A percentile compares a stretch with the other conserved stretches of the same genome.
Conservation (phyloP, 1,140 invertebrate genomes). For the Drosophila bocqueti region DNA sequence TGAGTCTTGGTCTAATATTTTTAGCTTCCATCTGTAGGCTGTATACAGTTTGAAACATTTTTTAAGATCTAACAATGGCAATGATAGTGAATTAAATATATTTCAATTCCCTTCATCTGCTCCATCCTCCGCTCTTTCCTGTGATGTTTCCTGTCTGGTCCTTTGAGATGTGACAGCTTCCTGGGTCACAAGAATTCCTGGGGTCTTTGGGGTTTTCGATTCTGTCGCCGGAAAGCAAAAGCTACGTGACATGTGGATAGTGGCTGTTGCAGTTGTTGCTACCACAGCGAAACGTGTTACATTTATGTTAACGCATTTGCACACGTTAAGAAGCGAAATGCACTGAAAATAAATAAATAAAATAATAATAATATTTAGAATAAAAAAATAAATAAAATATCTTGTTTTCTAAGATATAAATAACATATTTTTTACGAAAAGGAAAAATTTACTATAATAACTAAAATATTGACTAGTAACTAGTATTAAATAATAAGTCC, state of each 20-base stretch:
- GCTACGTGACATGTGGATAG: slow-evolving; percentile 72
- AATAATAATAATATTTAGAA: too few relatives aligned
- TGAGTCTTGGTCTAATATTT: slow-evolving; percentile 8
- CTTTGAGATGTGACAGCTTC: slow-evolving; percentile 32
- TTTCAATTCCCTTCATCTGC: background rate
- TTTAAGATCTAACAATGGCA: background rate
- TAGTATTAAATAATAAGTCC: background rate
- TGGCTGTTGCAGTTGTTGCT: slow-evolving; percentile 55
- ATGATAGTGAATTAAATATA: slow-evolving; percentile 14
- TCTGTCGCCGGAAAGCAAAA: slow-evolving; percentile 68
- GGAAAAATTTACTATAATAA: background rate
- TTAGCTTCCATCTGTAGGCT: background rate
- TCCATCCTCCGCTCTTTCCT: background rate
- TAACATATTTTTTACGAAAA: background rate
- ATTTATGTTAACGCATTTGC: slow-evolving; percentile 79
- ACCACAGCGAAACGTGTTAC: slow-evolving; percentile 77
- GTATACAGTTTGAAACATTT: slow-evolving; percentile 7
- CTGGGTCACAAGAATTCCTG: slow-evolving; percentile 38
- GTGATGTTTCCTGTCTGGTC: slow-evolving; percentile 19
- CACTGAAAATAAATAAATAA: background rate
- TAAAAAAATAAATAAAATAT: background rate
- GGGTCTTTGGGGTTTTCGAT: slow-evolving; percentile 30
- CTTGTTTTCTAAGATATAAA: background rate
- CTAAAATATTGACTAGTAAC: background rate
- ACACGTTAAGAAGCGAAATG: slow-evolving; percentile 47